phyloP scores from a whole-genome alignment of 2,113 vertebrate genomes.

The Cathartes aura region DNA sequence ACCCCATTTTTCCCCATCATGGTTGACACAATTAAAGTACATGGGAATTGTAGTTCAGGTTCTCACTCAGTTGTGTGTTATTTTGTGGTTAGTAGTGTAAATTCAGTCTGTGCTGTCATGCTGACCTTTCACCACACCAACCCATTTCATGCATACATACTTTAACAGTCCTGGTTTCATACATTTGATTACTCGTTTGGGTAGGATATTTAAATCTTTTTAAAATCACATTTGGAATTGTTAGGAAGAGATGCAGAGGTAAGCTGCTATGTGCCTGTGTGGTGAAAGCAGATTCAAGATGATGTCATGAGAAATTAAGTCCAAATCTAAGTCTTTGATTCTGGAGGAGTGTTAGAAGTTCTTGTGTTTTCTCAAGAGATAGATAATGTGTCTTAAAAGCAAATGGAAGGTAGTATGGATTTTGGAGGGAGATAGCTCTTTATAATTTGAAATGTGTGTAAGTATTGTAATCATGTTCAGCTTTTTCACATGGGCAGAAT shows the following conservation, averaged over 20 bases:
- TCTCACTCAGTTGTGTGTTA: fast-evolving
- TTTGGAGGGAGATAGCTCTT: background rate
- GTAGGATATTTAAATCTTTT: background rate
- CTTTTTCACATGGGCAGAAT: background rate
- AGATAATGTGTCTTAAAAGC: background rate
- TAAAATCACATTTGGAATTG: background rate
- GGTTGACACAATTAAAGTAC: background rate
- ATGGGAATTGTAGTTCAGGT: background rate
- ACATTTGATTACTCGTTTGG: background rate
- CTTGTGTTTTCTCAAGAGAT: background rate
- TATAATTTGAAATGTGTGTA: background rate
- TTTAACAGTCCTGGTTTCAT: background rate
- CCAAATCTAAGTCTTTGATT: background rate
- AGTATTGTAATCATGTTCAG: background rate
- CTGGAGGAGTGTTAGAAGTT: background rate
- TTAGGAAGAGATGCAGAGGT: background rate
- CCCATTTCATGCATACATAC: background rate
- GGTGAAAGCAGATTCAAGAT: background rate
- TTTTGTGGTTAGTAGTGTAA: background rate
- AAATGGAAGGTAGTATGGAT: background rate
- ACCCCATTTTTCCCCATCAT: background rate
- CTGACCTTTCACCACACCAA: background rate
- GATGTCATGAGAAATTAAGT: background rate
- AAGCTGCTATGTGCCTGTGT: background rate
- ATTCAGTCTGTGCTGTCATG: background rate